Evolutionary conservation across 2,113 vertebrate species (phyloP).

Genomic region (Cariama cristata): DNA sequence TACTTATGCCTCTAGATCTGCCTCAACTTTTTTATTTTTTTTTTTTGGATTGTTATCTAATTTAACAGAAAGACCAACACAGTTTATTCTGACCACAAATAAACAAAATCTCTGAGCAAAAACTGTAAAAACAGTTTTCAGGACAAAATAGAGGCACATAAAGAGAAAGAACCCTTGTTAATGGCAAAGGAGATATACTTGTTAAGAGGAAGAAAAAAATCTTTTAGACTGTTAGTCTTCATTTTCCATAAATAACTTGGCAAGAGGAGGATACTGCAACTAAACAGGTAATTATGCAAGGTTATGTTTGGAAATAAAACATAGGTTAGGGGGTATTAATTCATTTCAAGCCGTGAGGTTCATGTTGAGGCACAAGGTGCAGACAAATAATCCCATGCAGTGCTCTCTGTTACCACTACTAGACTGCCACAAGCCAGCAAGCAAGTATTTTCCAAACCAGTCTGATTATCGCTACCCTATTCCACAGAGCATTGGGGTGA

Average conservation of each 20-base stretch:
- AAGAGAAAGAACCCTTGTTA: neutral
- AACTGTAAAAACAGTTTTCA: neutral
- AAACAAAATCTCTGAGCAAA: neutral
- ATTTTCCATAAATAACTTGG: neutral
- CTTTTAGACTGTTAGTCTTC: neutral
- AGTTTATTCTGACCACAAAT: neutral
- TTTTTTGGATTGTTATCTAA: neutral
- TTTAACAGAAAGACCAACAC: neutral
- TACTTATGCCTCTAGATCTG: neutral
- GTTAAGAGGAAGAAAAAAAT: neutral
- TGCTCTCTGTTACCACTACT: neutral
- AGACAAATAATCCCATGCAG: neutral
- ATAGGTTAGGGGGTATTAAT: neutral
- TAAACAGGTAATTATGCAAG: neutral
- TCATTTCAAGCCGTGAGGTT: neutral
- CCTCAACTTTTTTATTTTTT: neutral
- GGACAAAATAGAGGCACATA: neutral
- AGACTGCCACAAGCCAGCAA: neutral
- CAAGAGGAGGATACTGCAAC: neutral
- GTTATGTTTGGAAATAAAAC: neutral
- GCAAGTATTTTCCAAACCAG: neutral
- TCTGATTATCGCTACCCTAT: neutral
- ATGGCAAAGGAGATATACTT: neutral
- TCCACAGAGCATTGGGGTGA: neutral
- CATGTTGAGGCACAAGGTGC: neutral